Evolutionary conservation across 2,113 vertebrate genomes (phyloP).

Genomic region (Otis tarda): DNA sequence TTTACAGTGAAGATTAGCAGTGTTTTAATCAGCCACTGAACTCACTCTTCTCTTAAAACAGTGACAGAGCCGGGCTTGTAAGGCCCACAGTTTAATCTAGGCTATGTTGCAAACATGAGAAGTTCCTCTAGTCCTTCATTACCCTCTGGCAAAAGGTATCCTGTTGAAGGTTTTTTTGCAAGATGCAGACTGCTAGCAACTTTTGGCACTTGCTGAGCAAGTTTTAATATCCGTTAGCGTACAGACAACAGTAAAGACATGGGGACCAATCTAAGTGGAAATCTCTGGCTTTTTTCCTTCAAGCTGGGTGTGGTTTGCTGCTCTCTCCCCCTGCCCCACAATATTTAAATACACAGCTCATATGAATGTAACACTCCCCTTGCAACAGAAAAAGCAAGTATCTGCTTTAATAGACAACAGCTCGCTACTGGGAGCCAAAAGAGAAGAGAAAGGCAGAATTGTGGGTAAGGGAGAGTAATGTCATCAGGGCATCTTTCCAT

Average conservation of each 20-base stretch:
- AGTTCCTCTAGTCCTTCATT: background rate
- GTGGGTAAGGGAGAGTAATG: background rate
- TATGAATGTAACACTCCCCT: background rate
- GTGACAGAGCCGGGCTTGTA: background rate
- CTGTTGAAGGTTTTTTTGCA: background rate
- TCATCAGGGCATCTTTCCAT: conserved; percentile 5
- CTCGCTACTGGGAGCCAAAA: background rate
- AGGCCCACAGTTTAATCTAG: background rate
- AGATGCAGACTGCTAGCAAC: background rate
- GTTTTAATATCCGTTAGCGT: background rate
- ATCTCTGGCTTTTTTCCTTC: background rate
- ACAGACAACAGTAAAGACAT: background rate
- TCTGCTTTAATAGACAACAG: background rate
- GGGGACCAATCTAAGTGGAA: background rate
- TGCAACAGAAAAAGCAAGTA: background rate
- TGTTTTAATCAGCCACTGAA: background rate
- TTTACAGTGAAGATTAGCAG: background rate
- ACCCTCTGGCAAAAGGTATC: background rate
- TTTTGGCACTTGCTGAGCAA: background rate
- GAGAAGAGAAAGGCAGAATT: conserved; percentile 26
- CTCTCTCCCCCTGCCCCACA: background rate
- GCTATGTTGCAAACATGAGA: background rate
- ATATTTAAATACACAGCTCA: background rate
- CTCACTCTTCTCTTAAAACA: background rate
- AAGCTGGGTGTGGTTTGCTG: background rate